Evolutionary conservation across 2,113 vertebrate species (phyloP).

Genomic region (Mus pahari): DNA sequence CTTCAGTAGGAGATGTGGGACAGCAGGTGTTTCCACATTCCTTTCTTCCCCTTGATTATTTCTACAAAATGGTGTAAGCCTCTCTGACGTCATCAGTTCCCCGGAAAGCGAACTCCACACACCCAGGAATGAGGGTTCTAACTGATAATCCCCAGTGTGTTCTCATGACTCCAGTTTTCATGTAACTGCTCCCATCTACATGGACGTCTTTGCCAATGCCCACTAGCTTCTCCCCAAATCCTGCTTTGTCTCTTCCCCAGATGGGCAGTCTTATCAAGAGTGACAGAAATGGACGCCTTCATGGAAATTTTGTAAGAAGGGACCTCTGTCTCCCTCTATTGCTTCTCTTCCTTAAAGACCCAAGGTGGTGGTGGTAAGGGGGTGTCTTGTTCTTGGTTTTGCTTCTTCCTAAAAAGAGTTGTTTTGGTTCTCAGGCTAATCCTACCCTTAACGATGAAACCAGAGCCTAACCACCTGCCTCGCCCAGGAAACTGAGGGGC

Average conservation of each 20-base stretch:
- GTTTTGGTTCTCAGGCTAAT: neutral
- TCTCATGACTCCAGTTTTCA: neutral
- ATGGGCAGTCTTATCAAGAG: neutral
- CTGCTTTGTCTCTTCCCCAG: neutral
- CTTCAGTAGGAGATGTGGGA: neutral
- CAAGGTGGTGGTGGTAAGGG: accelerated
- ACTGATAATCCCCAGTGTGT: neutral
- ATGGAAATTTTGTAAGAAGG: neutral
- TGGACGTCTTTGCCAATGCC: neutral
- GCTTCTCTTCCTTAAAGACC: neutral
- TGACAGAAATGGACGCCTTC: neutral
- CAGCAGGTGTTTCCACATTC: neutral
- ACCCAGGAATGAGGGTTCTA: neutral
- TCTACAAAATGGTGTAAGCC: neutral
- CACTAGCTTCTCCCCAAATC: neutral
- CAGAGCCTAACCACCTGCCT: neutral
- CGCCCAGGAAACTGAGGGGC: neutral
- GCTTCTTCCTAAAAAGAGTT: constrained; percentile 5
- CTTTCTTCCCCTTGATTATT: neutral
- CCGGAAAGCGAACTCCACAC: neutral
- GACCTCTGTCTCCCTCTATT: neutral
- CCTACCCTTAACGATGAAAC: constrained; percentile 12
- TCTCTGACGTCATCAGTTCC: neutral
- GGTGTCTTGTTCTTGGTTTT: neutral
- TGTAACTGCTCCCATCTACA: neutral